Conservation (phyloP, 2,113 vertebrate genomes). For the Cygnus buccinator region DNA sequence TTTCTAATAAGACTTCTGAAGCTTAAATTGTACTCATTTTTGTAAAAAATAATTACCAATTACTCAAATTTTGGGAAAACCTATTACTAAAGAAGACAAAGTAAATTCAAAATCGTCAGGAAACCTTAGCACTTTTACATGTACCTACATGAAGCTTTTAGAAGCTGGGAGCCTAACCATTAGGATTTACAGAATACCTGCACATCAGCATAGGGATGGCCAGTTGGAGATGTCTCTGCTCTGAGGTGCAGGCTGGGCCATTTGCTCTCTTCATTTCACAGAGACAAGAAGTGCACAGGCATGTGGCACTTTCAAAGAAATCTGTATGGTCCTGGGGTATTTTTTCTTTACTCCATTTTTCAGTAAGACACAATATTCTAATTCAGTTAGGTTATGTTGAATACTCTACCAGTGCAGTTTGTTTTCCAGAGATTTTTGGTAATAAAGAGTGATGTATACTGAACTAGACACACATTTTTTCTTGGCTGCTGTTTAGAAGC, state of each 20-base stretch:
- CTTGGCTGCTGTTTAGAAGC: constrained; percentile 25
- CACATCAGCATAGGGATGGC: rapidly evolving
- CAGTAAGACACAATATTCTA: not conserved
- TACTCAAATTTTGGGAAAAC: not conserved
- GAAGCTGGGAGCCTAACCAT: not conserved
- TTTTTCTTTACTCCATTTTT: not conserved
- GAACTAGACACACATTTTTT: constrained; percentile 1
- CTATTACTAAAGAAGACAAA: not conserved
- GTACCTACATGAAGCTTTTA: not conserved
- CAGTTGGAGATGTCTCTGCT: not conserved
- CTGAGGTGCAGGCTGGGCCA: not conserved
- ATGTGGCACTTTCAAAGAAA: not conserved
- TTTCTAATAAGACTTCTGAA: not conserved
- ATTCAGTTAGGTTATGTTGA: not conserved
- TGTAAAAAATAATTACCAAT: not conserved
- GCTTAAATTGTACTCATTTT: not conserved
- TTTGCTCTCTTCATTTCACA: not conserved
- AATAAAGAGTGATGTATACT: not conserved
- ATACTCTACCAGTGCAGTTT: not conserved
- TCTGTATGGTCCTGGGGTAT: not conserved
- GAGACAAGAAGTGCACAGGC: not conserved
- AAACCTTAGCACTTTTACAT: not conserved
- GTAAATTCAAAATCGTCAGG: not conserved
- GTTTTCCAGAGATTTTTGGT: not conserved
- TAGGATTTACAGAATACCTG: not conserved